These are phyloP conservation scores for Eristalis intricaria DNA, from an alignment of 2,888 invertebrate genomes.

Conservation along the genomic window DNA sequence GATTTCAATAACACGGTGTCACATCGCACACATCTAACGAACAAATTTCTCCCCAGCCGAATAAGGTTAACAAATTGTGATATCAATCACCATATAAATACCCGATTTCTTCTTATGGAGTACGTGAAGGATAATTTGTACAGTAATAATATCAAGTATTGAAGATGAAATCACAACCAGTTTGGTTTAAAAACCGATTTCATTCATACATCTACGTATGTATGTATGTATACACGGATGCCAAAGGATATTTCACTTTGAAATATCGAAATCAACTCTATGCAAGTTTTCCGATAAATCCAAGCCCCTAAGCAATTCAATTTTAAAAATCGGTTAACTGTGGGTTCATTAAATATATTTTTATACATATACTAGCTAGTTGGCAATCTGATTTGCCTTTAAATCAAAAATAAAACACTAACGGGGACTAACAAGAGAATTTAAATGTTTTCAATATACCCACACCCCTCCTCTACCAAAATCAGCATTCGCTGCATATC, in stretches of 20 bases:
- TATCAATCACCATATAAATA: too few relatives aligned
- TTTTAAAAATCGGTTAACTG: slow-evolving; percentile 41
- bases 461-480: background rate
- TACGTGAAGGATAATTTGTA: too few relatives aligned
- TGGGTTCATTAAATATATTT: slow-evolving; percentile 34
- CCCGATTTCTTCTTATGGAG: too few relatives aligned
- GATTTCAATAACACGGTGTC: too few relatives aligned
- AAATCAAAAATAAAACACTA: slow-evolving; percentile 35
- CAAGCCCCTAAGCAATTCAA: slow-evolving; percentile 23
- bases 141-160: too few relatives aligned
- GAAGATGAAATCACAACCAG: too few relatives aligned
- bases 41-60: too few relatives aligned
- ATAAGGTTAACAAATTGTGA: too few relatives aligned
- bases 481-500: background rate
- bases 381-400: slow-evolving; percentile 32
- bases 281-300: slow-evolving; percentile 16
- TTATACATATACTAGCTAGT: background rate
- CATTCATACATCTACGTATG: too few relatives aligned
- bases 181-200: too few relatives aligned
- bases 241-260: background rate
- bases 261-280: background rate
- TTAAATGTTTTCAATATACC: slow-evolving; percentile 61
- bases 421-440: slow-evolving; percentile 58
- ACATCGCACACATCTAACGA: too few relatives aligned
- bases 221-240: background rate